Evolutionary conservation across 2,113 vertebrate genomes (phyloP), one percentile per base, ranked within the genome.

Genomic region (Pseudorectes ferrugineus): DNA sequence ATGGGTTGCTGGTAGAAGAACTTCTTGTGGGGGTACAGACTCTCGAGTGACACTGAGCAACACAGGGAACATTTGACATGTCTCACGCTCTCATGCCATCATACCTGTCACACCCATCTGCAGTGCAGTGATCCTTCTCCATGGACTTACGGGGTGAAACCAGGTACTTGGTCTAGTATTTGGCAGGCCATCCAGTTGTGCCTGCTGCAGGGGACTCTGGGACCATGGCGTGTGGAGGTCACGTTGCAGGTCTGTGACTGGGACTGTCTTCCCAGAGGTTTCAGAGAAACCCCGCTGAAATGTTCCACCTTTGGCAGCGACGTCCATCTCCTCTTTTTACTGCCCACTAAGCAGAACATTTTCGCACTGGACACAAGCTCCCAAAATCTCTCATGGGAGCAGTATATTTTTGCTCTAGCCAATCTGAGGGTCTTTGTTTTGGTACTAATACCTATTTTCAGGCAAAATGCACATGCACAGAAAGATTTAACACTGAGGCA

Each of bases 61-160:
- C 11, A 12, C 5, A 25, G 22, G 9, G 55, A 40, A 25, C 28
- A 12, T 22, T 45, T 48, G 46, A 13, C 4, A 1, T 5, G 12
- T 73, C 36, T 70, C 35, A 14, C 0, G 0, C 14, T 65, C 35
- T 36, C 2, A 2, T 31, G 17, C 22, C 1, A 0, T n/a, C 59
- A 29, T 6, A 42, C 14, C 18, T 45, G 68, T 52, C 3, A 3
- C 42, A 77, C 8, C 15, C 28, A 5, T 17, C 21, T 52, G 48
- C 29, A 46, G 43, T 5, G 15, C 46, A 42, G 14, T 35, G 31
- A 52, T 76, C 38, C 14, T 68, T 23, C 58, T 54, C 24, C 48
- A 18, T 12, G 23, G 33, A 8, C 8, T 15, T 36, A 7, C 0
- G 3, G 40, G 19, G 5, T 8, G 24, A 76, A 66, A n/a, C 1